phyloP scores from a whole-genome alignment of 2,797 vertebrate genomes.

The Benthosema pterotum region DNA sequence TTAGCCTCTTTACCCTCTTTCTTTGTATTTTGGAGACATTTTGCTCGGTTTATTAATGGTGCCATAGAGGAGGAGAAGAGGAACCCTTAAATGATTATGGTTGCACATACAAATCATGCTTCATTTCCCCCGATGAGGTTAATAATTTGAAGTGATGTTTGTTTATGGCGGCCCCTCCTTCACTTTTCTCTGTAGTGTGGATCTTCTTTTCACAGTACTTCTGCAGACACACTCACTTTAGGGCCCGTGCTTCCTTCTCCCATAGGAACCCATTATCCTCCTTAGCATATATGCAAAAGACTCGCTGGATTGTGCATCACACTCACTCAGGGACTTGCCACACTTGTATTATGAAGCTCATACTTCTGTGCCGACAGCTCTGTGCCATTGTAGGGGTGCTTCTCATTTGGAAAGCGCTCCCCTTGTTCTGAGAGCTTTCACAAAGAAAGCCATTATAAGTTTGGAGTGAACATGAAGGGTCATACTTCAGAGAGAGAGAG shows the following conservation, averaged over 20 bases:
- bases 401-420: constrained; percentile 71
- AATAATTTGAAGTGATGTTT: constrained; percentile 70
- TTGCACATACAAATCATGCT: constrained; percentile 54
- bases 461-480: constrained; percentile 64
- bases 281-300: constrained; percentile 81
- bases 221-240: constrained; percentile 68
- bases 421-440: constrained; percentile 65
- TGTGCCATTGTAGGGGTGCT: constrained; percentile 64
- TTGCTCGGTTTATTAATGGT: constrained; percentile 67
- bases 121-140: constrained; percentile 54
- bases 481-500: constrained; percentile 51
- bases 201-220: constrained; percentile 62
- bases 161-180: constrained; percentile 50
- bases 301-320: constrained; percentile 74
- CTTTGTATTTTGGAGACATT: constrained; percentile 68
- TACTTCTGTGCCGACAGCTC: constrained; percentile 65
- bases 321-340: constrained; percentile 82
- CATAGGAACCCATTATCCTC: constrained; percentile 79
- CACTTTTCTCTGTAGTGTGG: constrained; percentile 55
- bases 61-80: constrained; percentile 62
- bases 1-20: constrained; percentile 45
- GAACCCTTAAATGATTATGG: constrained; percentile 65
- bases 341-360: constrained; percentile 67
- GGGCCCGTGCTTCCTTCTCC: constrained; percentile 72
- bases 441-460: constrained; percentile 77